Percentiles rank a stretch among this genome's conserved stretches.
These are phyloP conservation scores for Oryzias curvinotus DNA, from an alignment of 2,113 vertebrate species.

Conservation along the genomic window DNA sequence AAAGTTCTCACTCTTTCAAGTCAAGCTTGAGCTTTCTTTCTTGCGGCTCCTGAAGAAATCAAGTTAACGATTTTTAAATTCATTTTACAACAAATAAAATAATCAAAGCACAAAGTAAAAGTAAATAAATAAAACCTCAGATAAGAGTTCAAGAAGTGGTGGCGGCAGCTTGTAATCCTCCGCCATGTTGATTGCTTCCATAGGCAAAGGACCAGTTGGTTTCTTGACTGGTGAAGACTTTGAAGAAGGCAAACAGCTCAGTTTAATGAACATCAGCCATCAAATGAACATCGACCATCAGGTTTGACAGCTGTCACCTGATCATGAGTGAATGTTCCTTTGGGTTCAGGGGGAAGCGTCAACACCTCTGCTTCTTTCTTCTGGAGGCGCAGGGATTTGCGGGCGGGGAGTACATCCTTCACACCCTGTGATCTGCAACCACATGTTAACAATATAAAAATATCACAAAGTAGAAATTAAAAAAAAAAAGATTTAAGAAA, in stretches of 20 bases:
- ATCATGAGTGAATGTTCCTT: not conserved
- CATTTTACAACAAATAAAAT: not conserved
- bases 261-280: not conserved
- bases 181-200: slow-evolving; percentile 63
- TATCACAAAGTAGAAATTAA: not conserved
- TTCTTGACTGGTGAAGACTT: slow-evolving; percentile 24
- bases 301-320: slow-evolving; percentile 10
- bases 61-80: not conserved
- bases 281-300: not conserved
- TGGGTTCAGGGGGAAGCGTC: slow-evolving; percentile 27
- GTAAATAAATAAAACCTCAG: slow-evolving; percentile 47
- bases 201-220: slow-evolving; percentile 52
- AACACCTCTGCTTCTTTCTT: slow-evolving; percentile 43
- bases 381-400: slow-evolving; percentile 74
- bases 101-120: not conserved
- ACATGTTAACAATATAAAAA: not conserved
- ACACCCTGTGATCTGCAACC: slow-evolving; percentile 32
- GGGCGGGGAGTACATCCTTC: slow-evolving; percentile 51
- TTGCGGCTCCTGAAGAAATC: slow-evolving; percentile 31
- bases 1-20: slow-evolving; percentile 57
- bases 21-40: slow-evolving; percentile 19
- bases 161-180: slow-evolving; percentile 56
- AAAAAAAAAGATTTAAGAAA: not conserved
- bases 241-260: slow-evolving; percentile 5
- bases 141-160: slow-evolving; percentile 58